Base-by-base conservation (phyloP, 1,140 invertebrate genomes). In the Globodera ellingtonae region DNA sequence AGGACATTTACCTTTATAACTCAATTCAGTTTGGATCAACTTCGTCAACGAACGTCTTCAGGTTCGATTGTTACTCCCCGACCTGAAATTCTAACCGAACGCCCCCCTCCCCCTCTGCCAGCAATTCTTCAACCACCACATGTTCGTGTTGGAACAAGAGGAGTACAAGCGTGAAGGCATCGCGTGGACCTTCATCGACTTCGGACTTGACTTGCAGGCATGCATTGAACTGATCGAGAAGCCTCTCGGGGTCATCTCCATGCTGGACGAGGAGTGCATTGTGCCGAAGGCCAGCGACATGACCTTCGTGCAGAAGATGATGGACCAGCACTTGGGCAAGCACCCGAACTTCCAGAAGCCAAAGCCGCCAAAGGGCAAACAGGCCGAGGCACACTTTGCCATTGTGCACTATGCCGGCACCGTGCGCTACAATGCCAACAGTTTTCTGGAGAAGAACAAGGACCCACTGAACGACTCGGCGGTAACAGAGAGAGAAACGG, bases 181-280 rank as follows among this genome's bases (percentile, higher is more conserved):
- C 91, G 94, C 96, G 90, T 98, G 96, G 97, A 94, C 94, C 88
- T 98, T 98, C 92, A 98, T 98, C 92, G 96, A 98, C 92, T 98
- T 98, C 92, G 97, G 97, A 92, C 97, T 98, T 94, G 97, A 98
- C 92, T 93, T 99, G 90, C 93, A 94, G 91, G 93, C 95, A 91
- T 98, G 96, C 93, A 98, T 99, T 93, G 97, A 98, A 91, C 93
- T 98, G 89, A 97, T 98, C 91, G 96, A 98, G 92, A 98, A 98
- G 95, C 97, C 97, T 89, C 96, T 99, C 95, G 97, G 97, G 94
- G 97, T 99, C 92, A 93, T 98, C 90, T 98, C 97, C 91, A 99
- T 99, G 91, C 94, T 99, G 92, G 97, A 99, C 92, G 97, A 99
- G 94, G 97, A 99, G 92, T 98, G 95, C 94, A 98, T 99, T 95